These are phyloP conservation scores for Oriolus oriolus DNA, from an alignment of 2,113 vertebrate species.

Conservation along the genomic window DNA sequence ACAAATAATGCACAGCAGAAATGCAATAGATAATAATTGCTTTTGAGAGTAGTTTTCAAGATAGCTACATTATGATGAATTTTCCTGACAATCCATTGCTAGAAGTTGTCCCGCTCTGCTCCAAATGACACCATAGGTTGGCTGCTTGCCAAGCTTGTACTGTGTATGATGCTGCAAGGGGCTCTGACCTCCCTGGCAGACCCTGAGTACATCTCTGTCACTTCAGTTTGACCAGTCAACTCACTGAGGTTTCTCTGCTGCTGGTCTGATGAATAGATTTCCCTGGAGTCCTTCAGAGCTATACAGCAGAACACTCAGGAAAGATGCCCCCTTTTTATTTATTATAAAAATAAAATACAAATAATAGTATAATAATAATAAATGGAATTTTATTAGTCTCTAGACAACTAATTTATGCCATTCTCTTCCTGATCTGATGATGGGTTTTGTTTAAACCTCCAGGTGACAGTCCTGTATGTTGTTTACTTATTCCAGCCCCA, in stretches of 20 bases:
- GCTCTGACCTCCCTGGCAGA: neutral
- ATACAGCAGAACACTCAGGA: neutral
- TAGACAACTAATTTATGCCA: neutral
- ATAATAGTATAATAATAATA: neutral
- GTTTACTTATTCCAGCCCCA: conserved; percentile 64
- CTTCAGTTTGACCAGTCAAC: neutral
- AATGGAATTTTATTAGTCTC: neutral
- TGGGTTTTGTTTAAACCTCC: conserved; percentile 42
- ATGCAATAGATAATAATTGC: neutral
- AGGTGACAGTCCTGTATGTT: conserved; percentile 33
- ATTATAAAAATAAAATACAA: neutral
- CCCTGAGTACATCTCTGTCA: neutral
- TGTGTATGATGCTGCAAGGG: neutral
- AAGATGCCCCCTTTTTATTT: neutral
- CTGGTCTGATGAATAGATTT: neutral
- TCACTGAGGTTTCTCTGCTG: neutral
- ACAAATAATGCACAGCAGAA: neutral
- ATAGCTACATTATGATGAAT: neutral
- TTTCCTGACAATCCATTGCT: neutral
- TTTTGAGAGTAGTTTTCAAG: neutral
- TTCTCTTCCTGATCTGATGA: neutral
- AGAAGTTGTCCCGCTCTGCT: neutral
- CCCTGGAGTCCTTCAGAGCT: neutral
- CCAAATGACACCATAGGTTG: neutral
- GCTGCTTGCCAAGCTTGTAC: neutral